Percentiles rank a stretch among this genome's conserved stretches.
Evolutionary conservation across 1,140 invertebrate species (phyloP).

Genomic region (Spodoptera litura): DNA sequence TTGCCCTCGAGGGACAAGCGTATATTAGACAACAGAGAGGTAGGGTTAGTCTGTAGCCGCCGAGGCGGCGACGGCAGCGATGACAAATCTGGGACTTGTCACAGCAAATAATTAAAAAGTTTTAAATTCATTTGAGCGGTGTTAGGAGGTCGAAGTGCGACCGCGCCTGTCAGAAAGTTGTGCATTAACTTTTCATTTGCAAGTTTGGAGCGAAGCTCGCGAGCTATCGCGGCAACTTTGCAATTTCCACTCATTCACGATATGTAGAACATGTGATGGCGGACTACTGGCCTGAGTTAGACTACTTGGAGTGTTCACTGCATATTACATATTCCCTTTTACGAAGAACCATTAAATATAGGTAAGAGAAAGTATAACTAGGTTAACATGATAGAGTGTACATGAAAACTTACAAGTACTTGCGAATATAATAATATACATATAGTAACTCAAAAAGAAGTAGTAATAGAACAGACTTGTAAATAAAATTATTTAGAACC

Average conservation of each 20-base stretch:
- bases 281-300: slow-evolving; percentile 24
- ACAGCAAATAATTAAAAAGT: slow-evolving; percentile 70
- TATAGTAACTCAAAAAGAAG: background rate
- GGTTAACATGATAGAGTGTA: slow-evolving; percentile 3
- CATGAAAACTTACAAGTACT: slow-evolving; percentile 18
- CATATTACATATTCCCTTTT: slow-evolving; percentile 15
- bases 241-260: slow-evolving; percentile 57
- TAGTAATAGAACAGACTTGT: background rate
- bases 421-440: slow-evolving; percentile 7
- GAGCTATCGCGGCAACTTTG: slow-evolving; percentile 62
- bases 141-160: slow-evolving; percentile 59
- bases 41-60: background rate
- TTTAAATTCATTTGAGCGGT: slow-evolving; percentile 62
- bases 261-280: slow-evolving; percentile 53
- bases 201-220: slow-evolving; percentile 68
- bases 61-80: slow-evolving; percentile 4
- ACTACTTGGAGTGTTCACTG: background rate
- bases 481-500: slow-evolving; percentile 13
- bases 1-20: background rate
- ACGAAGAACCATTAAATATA: background rate
- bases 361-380: slow-evolving; percentile 11
- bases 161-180: slow-evolving; percentile 68
- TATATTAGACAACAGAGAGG: too few relatives aligned
- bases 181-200: slow-evolving; percentile 80
- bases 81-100: slow-evolving; percentile 55